Evolutionary conservation across 2,888 invertebrate genomes (phyloP), one percentile per base, ranked within the genome.

Genomic region (Alloscopus bannaensis): DNA sequence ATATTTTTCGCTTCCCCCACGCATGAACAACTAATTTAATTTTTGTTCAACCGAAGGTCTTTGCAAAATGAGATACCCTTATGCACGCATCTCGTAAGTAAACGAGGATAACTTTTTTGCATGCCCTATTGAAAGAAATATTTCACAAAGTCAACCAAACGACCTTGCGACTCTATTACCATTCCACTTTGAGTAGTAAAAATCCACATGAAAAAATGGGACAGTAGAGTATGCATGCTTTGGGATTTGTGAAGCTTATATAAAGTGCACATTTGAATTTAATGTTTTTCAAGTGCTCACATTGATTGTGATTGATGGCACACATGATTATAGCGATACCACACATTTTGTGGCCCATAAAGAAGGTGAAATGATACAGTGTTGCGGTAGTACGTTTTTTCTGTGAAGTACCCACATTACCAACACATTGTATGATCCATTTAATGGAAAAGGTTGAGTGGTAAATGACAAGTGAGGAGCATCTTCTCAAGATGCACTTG

Each of bases 301-400:
- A 47, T 18, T 65, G 47, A 47, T 65, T 65, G 29, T 47, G 65
- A 65, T 65, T 65, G 47, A 65, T 65, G 29, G 65, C 29, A 16
- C 8, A 20, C 47, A 65, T 47, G 65, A 65, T 65, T 45, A 47
- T 20, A 52, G 24, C 22, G 20, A n/a, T n/a, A n/a, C n/a, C n/a
- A n/a, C n/a, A n/a, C n/a, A n/a, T 52, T 6, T 52, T 52, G 20
- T 52, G 20, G 4, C 47, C 47, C 11, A n/a, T 47, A 47, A 47
- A n/a, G 47, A 36, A 36, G 6, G 36, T 13, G 36, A 36, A 36
- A 8, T 6, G 36, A 36, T 6, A 36, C 13, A 36, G 13, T 36
- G 36, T 36, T 8, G 36, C 13, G 6, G 6, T 13, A 36, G 36
- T 13, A 36, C 8, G 13, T 36, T 13, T 36, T 6, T 13, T 6